Conservation (phyloP, 2,888 invertebrate genomes). For the Halocaridina rubra region DNA sequence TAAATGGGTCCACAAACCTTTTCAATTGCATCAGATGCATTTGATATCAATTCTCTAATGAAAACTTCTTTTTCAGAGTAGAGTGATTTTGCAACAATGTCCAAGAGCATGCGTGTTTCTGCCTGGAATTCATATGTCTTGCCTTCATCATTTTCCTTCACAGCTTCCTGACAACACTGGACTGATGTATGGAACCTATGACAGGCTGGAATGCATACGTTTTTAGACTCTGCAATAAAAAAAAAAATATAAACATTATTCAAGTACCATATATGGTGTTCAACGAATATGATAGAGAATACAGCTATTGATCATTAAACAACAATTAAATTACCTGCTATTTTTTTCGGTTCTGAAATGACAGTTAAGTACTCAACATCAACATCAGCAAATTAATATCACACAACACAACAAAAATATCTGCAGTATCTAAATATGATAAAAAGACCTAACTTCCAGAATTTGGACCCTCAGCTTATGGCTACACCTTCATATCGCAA, state of each 20-base stretch:
- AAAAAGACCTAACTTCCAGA: no score
- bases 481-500: no score
- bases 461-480: no score
- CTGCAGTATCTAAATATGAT: no score
- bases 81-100: slow-evolving; percentile 95
- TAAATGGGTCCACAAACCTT: slow-evolving; percentile 84
- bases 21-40: slow-evolving; percentile 96
- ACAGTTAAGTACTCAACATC: not conserved
- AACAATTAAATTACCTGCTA: no score
- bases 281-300: no score
- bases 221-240: not conserved
- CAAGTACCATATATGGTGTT: no score
- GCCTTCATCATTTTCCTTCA: not conserved
- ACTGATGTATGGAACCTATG: not conserved
- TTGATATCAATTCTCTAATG: slow-evolving; percentile 93
- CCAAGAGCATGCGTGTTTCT: slow-evolving; percentile 93
- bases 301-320: no score
- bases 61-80: slow-evolving; percentile 99
- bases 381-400: no score
- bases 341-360: not conserved
- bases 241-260: not conserved
- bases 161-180: slow-evolving; percentile 2
- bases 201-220: not conserved
- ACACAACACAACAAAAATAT: no score
- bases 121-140: slow-evolving; percentile 77